phyloP scores from a whole-genome alignment of 2,113 vertebrate genomes.

The Falcunculus frontatus region DNA sequence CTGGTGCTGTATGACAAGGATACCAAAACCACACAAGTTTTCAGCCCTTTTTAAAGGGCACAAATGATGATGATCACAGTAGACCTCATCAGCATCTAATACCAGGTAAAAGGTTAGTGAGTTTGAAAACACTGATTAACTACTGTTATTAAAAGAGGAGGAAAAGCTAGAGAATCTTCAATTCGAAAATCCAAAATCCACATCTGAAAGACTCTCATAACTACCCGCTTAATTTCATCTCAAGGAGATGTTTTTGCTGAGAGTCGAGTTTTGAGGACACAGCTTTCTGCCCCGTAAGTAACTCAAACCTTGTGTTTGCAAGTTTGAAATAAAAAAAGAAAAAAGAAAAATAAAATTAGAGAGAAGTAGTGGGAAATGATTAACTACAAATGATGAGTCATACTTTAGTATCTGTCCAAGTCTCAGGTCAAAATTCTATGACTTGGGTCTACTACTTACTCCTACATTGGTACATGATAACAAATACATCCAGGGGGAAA shows the following conservation, averaged over 20 bases:
- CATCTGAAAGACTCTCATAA: neutral
- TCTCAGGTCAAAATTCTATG: neutral
- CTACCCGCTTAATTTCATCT: neutral
- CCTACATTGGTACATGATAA: neutral
- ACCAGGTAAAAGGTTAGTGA: neutral
- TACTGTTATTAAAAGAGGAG: neutral
- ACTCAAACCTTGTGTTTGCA: neutral
- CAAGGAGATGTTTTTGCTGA: neutral
- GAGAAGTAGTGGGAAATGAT: neutral
- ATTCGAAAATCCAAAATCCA: neutral
- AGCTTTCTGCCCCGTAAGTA: neutral
- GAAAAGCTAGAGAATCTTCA: neutral
- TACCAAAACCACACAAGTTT: neutral
- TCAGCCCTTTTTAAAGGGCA: neutral
- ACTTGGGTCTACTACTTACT: neutral
- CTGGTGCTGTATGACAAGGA: neutral
- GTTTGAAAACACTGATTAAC: neutral
- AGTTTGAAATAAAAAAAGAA: neutral
- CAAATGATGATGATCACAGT: neutral
- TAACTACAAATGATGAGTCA: neutral
- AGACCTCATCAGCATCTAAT: neutral
- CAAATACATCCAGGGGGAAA: fast-evolving
- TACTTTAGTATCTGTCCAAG: neutral
- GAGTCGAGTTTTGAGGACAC: neutral
- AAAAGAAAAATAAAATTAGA: neutral